Conservation (phyloP, 1,140 invertebrate species). For the Nephila pilipes region DNA sequence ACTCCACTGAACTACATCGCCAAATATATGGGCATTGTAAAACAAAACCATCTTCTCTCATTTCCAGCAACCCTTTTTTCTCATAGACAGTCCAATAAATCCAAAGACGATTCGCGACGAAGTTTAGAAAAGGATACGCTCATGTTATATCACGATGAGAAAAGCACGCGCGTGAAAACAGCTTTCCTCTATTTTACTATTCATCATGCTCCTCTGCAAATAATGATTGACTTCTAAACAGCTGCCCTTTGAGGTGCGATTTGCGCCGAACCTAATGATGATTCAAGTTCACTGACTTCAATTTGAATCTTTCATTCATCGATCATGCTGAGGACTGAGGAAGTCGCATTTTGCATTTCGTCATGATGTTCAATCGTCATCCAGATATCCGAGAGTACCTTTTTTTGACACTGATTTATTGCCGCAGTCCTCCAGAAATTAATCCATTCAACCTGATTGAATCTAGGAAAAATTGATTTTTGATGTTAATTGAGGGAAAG, state of each 20-base stretch:
- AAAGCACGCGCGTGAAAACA: constrained; percentile 21
- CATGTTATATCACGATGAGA: constrained; percentile 30
- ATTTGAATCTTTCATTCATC: constrained; percentile 45
- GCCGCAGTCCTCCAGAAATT: constrained; percentile 17
- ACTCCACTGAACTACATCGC: too few species aligned
- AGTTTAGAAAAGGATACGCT: constrained; percentile 26
- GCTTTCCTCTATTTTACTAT: constrained; percentile 31
- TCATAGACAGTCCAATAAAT: constrained; percentile 39
- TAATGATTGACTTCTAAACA: constrained; percentile 64
- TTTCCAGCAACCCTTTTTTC: constrained; percentile 16
- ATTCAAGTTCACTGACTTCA: constrained; percentile 58
- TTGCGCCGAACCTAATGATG: constrained; percentile 35
- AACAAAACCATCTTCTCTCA: background rate
- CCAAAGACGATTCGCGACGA: constrained; percentile 25
- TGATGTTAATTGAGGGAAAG: background rate
- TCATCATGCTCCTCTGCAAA: constrained; percentile 63
- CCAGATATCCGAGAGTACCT: background rate
- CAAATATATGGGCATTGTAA: background rate
- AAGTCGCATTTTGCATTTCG: constrained; percentile 10
- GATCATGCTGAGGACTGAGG: background rate
- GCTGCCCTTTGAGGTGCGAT: constrained; percentile 40
- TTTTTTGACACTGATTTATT: constrained; percentile 13
- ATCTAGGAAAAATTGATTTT: constrained; percentile 8
- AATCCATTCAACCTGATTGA: constrained; percentile 30
- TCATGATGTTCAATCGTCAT: background rate